phyloP scores from a whole-genome alignment of 2,797 vertebrate species.

The Philypnodon macrostomus region DNA sequence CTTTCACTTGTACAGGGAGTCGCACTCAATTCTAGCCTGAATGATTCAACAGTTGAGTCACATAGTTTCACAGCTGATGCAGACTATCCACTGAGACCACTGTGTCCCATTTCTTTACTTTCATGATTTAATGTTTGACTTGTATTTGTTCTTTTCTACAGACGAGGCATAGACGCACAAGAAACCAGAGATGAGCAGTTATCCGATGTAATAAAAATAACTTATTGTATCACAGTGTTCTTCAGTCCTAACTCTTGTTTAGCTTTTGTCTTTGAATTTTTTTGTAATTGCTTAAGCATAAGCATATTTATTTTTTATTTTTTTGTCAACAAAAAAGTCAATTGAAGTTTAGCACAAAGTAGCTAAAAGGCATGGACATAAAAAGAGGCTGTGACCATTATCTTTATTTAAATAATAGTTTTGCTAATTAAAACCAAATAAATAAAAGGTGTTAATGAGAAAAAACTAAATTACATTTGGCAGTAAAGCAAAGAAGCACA shows the following conservation, averaged over 20 bases:
- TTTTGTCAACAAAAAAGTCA: too few species aligned
- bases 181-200: slow-evolving; percentile 67
- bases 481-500: too few species aligned
- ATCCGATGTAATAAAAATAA: slow-evolving; percentile 71
- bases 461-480: too few species aligned
- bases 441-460: too few species aligned
- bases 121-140: slow-evolving; percentile 13
- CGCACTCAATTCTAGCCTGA: not conserved
- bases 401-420: too few species aligned
- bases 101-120: slow-evolving; percentile 17
- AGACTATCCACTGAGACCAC: not conserved
- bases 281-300: too few species aligned
- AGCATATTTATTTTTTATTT: too few species aligned
- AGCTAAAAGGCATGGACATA: too few species aligned
- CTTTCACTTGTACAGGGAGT: slow-evolving; percentile 12
- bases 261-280: not conserved
- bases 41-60: slow-evolving; percentile 5
- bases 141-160: slow-evolving; percentile 39
- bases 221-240: not conserved
- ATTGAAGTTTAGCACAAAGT: too few species aligned
- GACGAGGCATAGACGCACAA: slow-evolving; percentile 76
- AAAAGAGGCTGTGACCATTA: too few species aligned
- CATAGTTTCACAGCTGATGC: not conserved
- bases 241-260: not conserved
- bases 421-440: too few species aligned